Percentiles rank a stretch among this genome's conserved stretches.
phyloP scores from a whole-genome alignment of 2,888 invertebrate genomes.

The Tiliacea aurago region DNA sequence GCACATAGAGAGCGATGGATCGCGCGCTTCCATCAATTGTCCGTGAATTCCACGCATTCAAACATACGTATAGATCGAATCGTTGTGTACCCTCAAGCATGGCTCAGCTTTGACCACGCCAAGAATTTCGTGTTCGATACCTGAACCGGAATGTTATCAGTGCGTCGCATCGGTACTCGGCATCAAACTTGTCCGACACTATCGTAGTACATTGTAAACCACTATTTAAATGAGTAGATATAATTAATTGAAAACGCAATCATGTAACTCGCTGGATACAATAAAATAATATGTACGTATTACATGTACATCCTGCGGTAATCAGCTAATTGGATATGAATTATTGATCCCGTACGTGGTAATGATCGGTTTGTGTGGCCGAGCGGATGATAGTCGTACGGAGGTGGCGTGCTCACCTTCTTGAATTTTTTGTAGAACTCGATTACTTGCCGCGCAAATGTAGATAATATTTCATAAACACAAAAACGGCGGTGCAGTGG shows the following conservation, averaged over 20 bases:
- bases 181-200: slow-evolving; percentile 82
- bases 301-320: slow-evolving; percentile 78
- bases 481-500: slow-evolving; percentile 58
- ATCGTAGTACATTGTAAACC: slow-evolving; percentile 83
- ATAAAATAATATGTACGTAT: slow-evolving; percentile 68
- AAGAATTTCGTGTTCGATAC: slow-evolving; percentile 88
- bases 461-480: slow-evolving; percentile 63
- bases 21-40: slow-evolving; percentile 85
- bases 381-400: slow-evolving; percentile 72
- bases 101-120: slow-evolving; percentile 82
- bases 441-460: slow-evolving; percentile 63
- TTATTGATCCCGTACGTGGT: slow-evolving; percentile 81
- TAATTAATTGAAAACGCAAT: slow-evolving; percentile 80
- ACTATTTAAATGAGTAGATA: slow-evolving; percentile 81
- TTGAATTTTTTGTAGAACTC: slow-evolving; percentile 67
- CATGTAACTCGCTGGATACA: slow-evolving; percentile 72
- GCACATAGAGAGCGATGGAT: slow-evolving; percentile 82
- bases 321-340: slow-evolving; percentile 85
- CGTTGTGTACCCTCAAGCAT: slow-evolving; percentile 80
- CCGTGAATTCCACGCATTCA: slow-evolving; percentile 85
- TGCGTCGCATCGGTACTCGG: slow-evolving; percentile 83
- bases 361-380: slow-evolving; percentile 75
- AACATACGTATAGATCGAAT: slow-evolving; percentile 81
- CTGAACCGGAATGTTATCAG: slow-evolving; percentile 88
- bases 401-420: slow-evolving; percentile 69